Evolutionary conservation across 2,113 vertebrate species (phyloP).

Genomic region (Potamarius usumacintae): DNA sequence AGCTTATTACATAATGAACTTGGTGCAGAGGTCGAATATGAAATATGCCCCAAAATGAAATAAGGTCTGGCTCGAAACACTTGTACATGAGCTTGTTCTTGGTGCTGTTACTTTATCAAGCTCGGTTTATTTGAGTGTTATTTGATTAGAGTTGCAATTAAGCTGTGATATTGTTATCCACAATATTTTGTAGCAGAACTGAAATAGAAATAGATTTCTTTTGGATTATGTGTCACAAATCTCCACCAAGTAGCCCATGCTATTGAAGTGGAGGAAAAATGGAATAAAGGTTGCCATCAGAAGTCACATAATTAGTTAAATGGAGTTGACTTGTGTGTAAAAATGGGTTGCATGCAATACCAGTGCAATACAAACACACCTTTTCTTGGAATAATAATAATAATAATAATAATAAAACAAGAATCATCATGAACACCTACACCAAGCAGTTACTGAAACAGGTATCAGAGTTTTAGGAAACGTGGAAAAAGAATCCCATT

Average conservation of each 20-base stretch:
- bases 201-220: background rate
- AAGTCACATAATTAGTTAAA: background rate
- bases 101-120: background rate
- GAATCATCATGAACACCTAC: background rate
- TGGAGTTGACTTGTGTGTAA: background rate
- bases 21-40: background rate
- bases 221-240: background rate
- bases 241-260: background rate
- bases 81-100: too few relatives aligned
- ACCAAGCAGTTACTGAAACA: background rate
- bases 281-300: background rate
- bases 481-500: too few relatives aligned
- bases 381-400: background rate
- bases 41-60: background rate
- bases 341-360: background rate
- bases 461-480: too few relatives aligned
- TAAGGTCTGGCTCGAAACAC: background rate
- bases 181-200: background rate
- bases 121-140: background rate
- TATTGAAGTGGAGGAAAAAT: background rate
- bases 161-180: background rate
- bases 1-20: slow-evolving; percentile 13
- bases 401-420: background rate
- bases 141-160: background rate
- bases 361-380: background rate